Conservation (phyloP, 2,888 invertebrate genomes). For the Tribolium freemani region DNA sequence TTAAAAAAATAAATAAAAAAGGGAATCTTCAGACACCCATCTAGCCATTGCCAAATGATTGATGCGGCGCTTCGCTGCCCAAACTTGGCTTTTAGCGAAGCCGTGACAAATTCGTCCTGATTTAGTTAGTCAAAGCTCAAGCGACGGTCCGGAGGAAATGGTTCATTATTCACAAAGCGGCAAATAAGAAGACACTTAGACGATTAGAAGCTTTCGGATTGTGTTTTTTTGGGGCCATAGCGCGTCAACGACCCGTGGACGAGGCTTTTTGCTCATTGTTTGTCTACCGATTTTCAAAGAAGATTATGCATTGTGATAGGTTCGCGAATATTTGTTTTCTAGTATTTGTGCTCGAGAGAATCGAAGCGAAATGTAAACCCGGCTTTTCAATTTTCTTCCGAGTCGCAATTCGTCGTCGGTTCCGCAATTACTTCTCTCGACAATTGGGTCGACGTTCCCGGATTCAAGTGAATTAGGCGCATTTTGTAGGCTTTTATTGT, state of each 20-base stretch:
- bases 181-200: constrained; percentile 51
- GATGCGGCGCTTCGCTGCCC: constrained; percentile 20
- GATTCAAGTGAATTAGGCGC: background rate
- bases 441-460: background rate
- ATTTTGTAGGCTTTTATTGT: background rate
- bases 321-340: constrained; percentile 19
- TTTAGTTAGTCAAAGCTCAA: constrained; percentile 37
- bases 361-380: constrained; percentile 32
- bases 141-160: constrained; percentile 47
- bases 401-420: background rate
- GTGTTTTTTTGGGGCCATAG: constrained; percentile 26
- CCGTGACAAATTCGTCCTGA: constrained; percentile 41
- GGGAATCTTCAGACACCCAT: too few relatives aligned
- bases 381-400: constrained; percentile 12
- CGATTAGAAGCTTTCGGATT: constrained; percentile 52
- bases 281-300: constrained; percentile 36
- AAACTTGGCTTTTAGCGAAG: constrained; percentile 26
- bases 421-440: background rate
- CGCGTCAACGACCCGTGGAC: constrained; percentile 49
- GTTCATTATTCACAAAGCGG: constrained; percentile 56
- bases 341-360: constrained; percentile 25
- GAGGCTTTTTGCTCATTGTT: constrained; percentile 40
- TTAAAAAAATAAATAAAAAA: too few relatives aligned
- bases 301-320: constrained; percentile 38
- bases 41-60: constrained; percentile 7